A percentile compares a stretch with the other conserved stretches of the same genome.
Conservation (phyloP, 2,113 vertebrate species). For the Ranitomeya variabilis region DNA sequence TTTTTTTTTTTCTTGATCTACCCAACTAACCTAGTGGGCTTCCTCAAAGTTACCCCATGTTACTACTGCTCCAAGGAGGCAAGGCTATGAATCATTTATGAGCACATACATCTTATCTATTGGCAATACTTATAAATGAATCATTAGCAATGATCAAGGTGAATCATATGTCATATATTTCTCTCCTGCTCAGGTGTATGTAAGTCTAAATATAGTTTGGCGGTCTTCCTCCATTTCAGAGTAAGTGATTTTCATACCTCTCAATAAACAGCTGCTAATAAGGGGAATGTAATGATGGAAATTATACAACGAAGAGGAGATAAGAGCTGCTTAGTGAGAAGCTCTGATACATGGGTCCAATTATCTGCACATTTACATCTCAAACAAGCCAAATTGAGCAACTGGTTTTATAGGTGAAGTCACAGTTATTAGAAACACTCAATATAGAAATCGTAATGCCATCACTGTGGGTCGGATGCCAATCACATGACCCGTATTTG, state of each 20-base stretch:
- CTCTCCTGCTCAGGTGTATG: neutral
- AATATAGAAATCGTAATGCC: neutral
- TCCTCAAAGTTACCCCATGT: neutral
- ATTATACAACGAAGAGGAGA: neutral
- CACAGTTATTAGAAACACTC: neutral
- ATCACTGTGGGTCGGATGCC: neutral
- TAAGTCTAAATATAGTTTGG: neutral
- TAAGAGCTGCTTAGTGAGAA: slow-evolving; percentile 3
- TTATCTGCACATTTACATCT: neutral
- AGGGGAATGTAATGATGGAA: neutral
- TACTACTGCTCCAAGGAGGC: neutral
- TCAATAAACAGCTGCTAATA: slow-evolving; percentile 37
- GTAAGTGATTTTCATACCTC: slow-evolving; percentile 15
- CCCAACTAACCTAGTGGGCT: neutral
- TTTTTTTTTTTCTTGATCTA: neutral
- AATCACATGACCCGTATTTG: neutral
- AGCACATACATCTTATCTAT: neutral
- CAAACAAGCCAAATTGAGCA: neutral
- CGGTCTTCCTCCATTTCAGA: neutral
- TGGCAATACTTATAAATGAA: too few species aligned
- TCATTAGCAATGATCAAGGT: neutral
- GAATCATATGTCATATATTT: neutral
- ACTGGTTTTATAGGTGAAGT: slow-evolving; percentile 6
- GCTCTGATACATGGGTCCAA: neutral
- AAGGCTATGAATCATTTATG: neutral